Conservation (phyloP, 2,797 vertebrate species). For the Coranthus polyacanthus region DNA sequence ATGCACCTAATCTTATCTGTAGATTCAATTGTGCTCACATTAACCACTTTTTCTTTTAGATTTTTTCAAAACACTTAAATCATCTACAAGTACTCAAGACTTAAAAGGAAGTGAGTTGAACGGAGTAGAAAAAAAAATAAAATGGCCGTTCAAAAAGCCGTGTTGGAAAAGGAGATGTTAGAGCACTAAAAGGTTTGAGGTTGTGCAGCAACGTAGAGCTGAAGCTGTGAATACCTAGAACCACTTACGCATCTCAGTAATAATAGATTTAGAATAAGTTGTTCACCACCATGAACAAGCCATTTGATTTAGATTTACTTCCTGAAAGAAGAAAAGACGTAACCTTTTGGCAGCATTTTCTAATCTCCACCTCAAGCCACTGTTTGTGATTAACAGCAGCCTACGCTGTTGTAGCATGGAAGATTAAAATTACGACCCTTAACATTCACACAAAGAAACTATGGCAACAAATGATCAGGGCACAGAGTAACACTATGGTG, state of each 20-base stretch:
- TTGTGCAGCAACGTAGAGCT: too few relatives aligned
- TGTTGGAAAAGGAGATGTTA: neutral
- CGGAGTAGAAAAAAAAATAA: too few relatives aligned
- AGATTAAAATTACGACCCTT: neutral
- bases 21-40: neutral
- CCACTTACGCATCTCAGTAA: constrained; percentile 20
- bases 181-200: too few relatives aligned
- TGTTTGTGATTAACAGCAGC: constrained; percentile 5
- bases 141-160: neutral
- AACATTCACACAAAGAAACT: neutral
- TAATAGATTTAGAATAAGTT: constrained; percentile 5
- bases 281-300: constrained; percentile 8
- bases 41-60: neutral
- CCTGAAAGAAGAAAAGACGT: too few relatives aligned
- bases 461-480: too few relatives aligned
- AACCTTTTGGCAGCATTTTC: neutral
- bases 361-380: constrained; percentile 14
- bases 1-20: constrained; percentile 6
- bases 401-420: neutral
- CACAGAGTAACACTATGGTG: too few relatives aligned
- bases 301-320: constrained; percentile 1
- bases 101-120: too few relatives aligned
- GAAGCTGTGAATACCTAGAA: too few relatives aligned
- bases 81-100: too few relatives aligned
- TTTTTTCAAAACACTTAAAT: too few relatives aligned